A percentile compares a stretch with the other conserved stretches of the same genome.
Conservation (phyloP, 2,888 invertebrate genomes). For the Crioceris asparagi region DNA sequence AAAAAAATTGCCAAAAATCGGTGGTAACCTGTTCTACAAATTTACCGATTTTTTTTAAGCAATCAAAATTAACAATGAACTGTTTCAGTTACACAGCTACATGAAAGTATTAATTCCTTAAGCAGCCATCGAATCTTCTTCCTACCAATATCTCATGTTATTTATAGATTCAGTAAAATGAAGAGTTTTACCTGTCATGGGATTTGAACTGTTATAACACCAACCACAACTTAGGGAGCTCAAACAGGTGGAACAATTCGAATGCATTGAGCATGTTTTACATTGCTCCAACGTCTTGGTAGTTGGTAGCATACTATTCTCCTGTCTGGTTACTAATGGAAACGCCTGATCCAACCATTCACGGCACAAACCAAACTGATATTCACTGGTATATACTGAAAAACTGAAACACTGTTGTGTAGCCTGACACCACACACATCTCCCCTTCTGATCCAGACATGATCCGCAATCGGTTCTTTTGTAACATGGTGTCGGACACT, state of each 20-base stretch:
- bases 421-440: constrained; percentile 94
- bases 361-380: constrained; percentile 84
- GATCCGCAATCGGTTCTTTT: constrained; percentile 63
- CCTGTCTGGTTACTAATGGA: constrained; percentile 35
- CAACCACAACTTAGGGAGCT: constrained; percentile 84
- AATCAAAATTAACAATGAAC: too few species aligned
- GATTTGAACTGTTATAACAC: constrained; percentile 84
- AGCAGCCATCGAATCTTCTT: too few species aligned
- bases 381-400: constrained; percentile 90
- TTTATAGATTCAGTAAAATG: too few species aligned
- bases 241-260: constrained; percentile 69
- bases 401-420: constrained; percentile 88
- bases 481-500: constrained; percentile 77
- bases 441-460: constrained; percentile 67
- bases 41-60: too few species aligned
- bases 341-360: constrained; percentile 85
- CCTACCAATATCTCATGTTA: too few species aligned
- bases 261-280: constrained; percentile 65
- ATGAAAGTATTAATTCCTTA: too few species aligned
- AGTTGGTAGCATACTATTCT: constrained; percentile 29
- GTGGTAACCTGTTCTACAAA: too few species aligned
- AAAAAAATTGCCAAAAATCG: too few species aligned
- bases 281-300: constrained; percentile 52
- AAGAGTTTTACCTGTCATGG: too few species aligned
- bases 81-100: too few species aligned